Base-by-base conservation (phyloP, 2,113 vertebrate genomes). In the Boulengeromyrus knoepffleri region DNA sequence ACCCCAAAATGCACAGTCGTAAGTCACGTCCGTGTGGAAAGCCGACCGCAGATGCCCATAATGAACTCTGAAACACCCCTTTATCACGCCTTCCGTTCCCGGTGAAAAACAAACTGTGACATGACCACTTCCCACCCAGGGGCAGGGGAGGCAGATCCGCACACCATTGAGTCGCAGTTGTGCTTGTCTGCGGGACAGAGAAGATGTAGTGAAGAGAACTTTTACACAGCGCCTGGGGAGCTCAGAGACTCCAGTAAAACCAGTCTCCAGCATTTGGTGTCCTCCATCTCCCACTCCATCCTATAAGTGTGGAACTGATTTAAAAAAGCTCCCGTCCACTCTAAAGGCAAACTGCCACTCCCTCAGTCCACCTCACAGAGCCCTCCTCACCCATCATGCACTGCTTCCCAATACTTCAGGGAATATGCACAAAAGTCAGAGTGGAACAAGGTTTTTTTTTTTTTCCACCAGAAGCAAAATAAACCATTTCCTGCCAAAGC, bases 401-500 rank as follows among this genome's bases (percentile, higher is more conserved):
- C 80, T 49, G 50, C 88, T 89, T 93, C 56, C 89, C 80, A 87
- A 92, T 92, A 92, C 89, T 42, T 91, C 56, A 92, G 15, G 90
- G 91, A 88, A 46, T n/a, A 42, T 13, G 46, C 77, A 31, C 13
- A 45, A 62, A 85, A 39, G 70, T 13, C 77, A 85, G 90, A 95
- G 84, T 80, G 88, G 88, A 92, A 92, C 5, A 85, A 89, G 91
- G 92, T 92, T 93, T 88, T 92, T 31, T 31, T 31, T 31, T 31
- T 96, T 97, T 97, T 96, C 96, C 95, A 95, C 94, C 95, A 93
- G 94, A 94, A 94, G 94, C 91, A 77, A 95, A 96, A 94, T 92
- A 92, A 94, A 96, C 93, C 93, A 91, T 96, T 98, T 98, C 98
- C 97, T 97, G 96, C 91, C 94, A 94, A 94, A 95, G 95, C 95